Evolutionary conservation across 1,140 invertebrate genomes (phyloP), one percentile per base, ranked within the genome.

Genomic region (Bemisia tabaci): DNA sequence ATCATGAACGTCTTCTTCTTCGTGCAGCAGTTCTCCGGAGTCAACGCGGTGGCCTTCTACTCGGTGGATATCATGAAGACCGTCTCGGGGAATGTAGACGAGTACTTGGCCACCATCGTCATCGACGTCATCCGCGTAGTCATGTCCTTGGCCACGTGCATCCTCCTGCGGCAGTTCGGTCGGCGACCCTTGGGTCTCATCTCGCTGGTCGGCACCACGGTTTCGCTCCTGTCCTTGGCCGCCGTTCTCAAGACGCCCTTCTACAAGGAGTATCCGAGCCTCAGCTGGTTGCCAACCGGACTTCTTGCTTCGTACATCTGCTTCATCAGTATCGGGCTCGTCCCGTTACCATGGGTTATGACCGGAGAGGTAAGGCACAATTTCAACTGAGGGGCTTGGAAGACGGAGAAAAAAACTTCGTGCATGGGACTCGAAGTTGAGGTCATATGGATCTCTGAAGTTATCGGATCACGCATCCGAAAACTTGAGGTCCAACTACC

Each of bases 1-100:
- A 82, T 87, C 12, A 79, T 85, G 71, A 77, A 80, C 12, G 68
- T 82, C 22, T 82, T 84, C 67, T 86, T 87, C 69, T 75, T 84
- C 48, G 81, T 82, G 0, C 79, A 79, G 65, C 85, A 87, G 69
- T 84, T 85, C 67, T 80, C 82, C 12, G 86, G 86, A 0, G 78
- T 84, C 0, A 87, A 90, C 73, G 86, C 85, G 0, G 79, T 91
- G 1, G 83, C 83, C 60, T 91, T 88, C 74, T 90, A 90, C 73
- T 84, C 86, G 0, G 85, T 88, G 1, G 71, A 22, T 39, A 68
- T 63, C 69, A 81, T 82, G 72, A 77, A 80, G 64, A 78, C 83
- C 39, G 77, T 82, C 1, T 74, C 83, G 1, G 80, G 78, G 1
- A 75, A 76, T 22, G 75, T 81, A 0, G 69, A 88, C 70, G 81